Evolutionary conservation across 2,113 vertebrate species (phyloP).

Genomic region (Percopsis transmontana): DNA sequence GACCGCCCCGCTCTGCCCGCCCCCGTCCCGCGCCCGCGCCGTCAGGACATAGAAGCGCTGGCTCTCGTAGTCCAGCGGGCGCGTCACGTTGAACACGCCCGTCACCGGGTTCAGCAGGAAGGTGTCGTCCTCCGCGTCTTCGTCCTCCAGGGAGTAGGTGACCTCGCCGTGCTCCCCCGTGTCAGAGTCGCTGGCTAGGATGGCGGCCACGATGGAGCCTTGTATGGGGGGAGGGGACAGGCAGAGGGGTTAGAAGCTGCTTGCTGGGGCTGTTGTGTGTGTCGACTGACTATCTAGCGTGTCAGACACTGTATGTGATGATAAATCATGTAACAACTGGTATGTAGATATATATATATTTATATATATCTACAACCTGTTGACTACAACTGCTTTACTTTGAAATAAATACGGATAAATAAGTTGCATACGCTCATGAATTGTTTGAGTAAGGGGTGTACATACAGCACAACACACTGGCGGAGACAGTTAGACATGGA

Average conservation of each 20-base stretch:
- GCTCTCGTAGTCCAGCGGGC: conserved; percentile 84
- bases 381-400: no score
- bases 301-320: no score
- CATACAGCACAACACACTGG: no score
- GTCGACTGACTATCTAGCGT: not conserved
- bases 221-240: not conserved
- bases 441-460: no score
- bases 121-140: conserved; percentile 88
- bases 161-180: conserved; percentile 92
- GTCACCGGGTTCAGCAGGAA: conserved; percentile 94
- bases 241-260: not conserved
- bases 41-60: conserved; percentile 92
- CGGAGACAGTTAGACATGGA: conserved; percentile 27
- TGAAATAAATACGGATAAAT: no score
- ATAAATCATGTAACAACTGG: no score
- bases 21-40: conserved; percentile 85
- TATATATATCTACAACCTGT: no score
- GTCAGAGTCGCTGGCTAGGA: conserved; percentile 92
- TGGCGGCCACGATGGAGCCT: conserved; percentile 96
- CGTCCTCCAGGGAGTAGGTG: conserved; percentile 88
- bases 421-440: no score
- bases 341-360: no score
- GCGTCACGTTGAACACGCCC: conserved; percentile 93
- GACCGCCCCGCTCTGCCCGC: conserved; percentile 83
- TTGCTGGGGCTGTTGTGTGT: no score